Conservation (phyloP, 2,797 vertebrate species). For the Vireo griseus region DNA sequence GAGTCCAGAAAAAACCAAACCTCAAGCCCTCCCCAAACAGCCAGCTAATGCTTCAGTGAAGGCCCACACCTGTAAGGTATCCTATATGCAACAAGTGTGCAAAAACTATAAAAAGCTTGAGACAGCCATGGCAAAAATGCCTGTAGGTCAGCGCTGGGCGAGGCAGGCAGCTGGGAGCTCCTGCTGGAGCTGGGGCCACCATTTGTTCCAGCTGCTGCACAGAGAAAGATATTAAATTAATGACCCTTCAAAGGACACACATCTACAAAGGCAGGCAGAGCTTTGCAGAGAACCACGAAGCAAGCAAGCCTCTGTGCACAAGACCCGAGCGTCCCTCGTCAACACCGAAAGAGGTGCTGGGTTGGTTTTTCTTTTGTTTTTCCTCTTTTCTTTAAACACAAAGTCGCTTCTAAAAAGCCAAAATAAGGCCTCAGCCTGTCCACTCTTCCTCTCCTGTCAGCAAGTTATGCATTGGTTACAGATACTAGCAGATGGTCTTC, state of each 20-base stretch:
- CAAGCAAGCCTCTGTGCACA: neutral
- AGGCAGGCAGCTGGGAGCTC: neutral
- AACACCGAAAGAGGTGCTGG: neutral
- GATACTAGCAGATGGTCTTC: neutral
- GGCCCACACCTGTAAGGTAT: conserved; percentile 11
- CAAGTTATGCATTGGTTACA: neutral
- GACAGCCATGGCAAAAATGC: conserved; percentile 1
- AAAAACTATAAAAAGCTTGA: conserved; percentile 49
- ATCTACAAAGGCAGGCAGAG: neutral
- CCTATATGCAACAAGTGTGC: conserved; percentile 22
- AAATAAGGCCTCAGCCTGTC: neutral
- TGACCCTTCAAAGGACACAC: neutral
- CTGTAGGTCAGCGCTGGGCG: neutral
- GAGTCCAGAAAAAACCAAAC: neutral
- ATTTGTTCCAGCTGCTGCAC: conserved; percentile 56
- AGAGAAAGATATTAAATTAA: conserved; percentile 30
- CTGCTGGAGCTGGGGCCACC: neutral
- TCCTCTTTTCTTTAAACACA: neutral
- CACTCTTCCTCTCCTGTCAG: neutral
- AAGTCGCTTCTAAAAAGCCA: neutral
- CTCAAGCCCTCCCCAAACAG: neutral
- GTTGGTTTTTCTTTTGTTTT: neutral
- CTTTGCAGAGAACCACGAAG: neutral
- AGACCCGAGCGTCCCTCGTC: accelerated
- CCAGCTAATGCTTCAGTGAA: neutral